phyloP scores from a whole-genome alignment of 1,140 invertebrate genomes.

The Meloidogyne hapla region DNA sequence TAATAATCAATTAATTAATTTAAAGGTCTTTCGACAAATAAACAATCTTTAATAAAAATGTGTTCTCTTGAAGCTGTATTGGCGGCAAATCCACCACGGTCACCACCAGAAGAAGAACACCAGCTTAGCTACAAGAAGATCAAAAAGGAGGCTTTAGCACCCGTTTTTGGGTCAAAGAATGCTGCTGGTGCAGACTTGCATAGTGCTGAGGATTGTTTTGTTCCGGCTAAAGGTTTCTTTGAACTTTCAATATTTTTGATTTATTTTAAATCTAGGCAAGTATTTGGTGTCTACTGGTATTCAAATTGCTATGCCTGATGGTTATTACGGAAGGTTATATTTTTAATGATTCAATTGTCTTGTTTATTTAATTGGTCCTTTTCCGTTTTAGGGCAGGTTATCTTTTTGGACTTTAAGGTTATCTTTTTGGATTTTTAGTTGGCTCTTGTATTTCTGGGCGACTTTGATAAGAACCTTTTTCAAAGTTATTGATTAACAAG shows the following conservation, averaged over 20 bases:
- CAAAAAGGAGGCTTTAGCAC: conserved; percentile 62
- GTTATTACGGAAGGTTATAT: conserved; percentile 72
- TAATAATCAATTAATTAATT: neutral
- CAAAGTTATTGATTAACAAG: too few relatives aligned
- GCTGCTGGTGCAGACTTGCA: conserved; percentile 88
- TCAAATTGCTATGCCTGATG: conserved; percentile 71
- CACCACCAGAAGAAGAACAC: neutral
- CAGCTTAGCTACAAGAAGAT: neutral
- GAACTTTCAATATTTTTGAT: neutral
- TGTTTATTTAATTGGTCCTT: too few relatives aligned
- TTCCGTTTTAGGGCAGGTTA: too few relatives aligned
- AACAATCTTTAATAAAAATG: neutral
- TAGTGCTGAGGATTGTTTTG: conserved; percentile 81
- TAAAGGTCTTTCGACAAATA: neutral
- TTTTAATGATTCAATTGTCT: neutral
- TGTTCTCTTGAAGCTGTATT: neutral
- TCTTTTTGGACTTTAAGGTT: too few relatives aligned
- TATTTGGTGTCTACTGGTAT: conserved; percentile 85
- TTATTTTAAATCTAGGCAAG: conserved; percentile 71
- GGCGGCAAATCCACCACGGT: too few relatives aligned
- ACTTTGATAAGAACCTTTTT: too few relatives aligned
- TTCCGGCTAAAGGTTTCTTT: conserved; percentile 72
- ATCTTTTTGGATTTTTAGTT: too few relatives aligned
- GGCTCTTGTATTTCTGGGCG: too few relatives aligned
- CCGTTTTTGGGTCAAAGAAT: conserved; percentile 77